Percentiles rank a stretch among this genome's conserved stretches.
Conservation (phyloP, 2,888 invertebrate species). For the Rugalucina vietnamica region DNA sequence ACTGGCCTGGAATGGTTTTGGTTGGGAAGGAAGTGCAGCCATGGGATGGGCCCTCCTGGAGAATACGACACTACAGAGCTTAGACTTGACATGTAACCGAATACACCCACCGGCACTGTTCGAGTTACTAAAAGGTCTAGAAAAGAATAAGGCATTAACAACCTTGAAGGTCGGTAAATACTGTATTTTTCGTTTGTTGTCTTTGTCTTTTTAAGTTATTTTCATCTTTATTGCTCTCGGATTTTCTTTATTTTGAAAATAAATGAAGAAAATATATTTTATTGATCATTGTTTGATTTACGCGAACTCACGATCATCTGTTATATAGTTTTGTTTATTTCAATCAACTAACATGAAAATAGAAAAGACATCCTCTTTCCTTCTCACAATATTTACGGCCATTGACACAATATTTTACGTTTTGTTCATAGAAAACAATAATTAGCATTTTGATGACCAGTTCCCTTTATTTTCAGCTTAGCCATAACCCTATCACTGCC, state of each 20-base stretch:
- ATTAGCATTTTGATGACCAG: neutral
- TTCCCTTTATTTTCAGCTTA: conserved; percentile 67
- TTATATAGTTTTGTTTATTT: no score
- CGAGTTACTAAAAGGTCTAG: conserved; percentile 75
- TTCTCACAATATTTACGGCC: no score
- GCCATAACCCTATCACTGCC: conserved; percentile 79
- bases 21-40: conserved; percentile 76
- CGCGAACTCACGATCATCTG: no score
- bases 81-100: conserved; percentile 77
- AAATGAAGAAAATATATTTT: no score
- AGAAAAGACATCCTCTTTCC: no score
- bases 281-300: no score
- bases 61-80: conserved; percentile 70
- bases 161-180: conserved; percentile 69
- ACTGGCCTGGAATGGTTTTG: conserved; percentile 81
- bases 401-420: no score
- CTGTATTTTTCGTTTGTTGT: no score
- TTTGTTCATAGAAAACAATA: neutral
- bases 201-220: no score
- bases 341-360: no score
- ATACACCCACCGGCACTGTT: conserved; percentile 77
- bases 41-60: conserved; percentile 69
- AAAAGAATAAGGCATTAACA: conserved; percentile 72
- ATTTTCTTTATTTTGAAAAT: no score
- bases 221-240: no score